Percentiles rank a stretch among this genome's conserved stretches.
Conservation (phyloP, 2,113 vertebrate genomes). For the Ptilonorhynchus violaceus region DNA sequence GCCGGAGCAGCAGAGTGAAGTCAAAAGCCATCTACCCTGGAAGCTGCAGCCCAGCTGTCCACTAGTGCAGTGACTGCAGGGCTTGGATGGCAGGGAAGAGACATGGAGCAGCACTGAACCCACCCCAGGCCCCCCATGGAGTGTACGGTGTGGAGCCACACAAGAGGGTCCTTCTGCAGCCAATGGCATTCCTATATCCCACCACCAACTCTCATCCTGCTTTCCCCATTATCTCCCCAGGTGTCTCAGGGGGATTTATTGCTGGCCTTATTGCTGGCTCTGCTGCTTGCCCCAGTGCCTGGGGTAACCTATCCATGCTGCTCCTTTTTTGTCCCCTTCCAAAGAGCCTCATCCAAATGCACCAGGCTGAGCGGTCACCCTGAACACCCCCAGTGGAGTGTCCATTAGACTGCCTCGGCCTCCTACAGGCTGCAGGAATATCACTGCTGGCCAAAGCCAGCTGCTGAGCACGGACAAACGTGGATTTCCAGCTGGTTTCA, state of each 20-base stretch:
- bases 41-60: neutral
- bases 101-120: fast-evolving
- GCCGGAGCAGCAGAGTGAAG: neutral
- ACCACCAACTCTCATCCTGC: fast-evolving
- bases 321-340: neutral
- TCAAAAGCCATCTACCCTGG: neutral
- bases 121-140: neutral
- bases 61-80: fast-evolving
- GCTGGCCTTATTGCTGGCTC: neutral
- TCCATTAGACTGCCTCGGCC: neutral
- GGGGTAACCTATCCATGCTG: fast-evolving
- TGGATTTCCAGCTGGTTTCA: neutral
- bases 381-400: fast-evolving
- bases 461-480: neutral
- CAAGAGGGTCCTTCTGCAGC: neutral
- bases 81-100: neutral
- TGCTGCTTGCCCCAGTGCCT: neutral
- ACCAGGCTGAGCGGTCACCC: fast-evolving
- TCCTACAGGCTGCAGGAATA: fast-evolving
- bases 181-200: fast-evolving
- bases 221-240: neutral
- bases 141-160: fast-evolving
- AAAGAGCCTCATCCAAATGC: neutral
- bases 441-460: neutral
- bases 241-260: neutral